These are phyloP conservation scores for Tribolium castaneum DNA, from an alignment of 1,140 invertebrate genomes.

Conservation along the genomic window DNA sequence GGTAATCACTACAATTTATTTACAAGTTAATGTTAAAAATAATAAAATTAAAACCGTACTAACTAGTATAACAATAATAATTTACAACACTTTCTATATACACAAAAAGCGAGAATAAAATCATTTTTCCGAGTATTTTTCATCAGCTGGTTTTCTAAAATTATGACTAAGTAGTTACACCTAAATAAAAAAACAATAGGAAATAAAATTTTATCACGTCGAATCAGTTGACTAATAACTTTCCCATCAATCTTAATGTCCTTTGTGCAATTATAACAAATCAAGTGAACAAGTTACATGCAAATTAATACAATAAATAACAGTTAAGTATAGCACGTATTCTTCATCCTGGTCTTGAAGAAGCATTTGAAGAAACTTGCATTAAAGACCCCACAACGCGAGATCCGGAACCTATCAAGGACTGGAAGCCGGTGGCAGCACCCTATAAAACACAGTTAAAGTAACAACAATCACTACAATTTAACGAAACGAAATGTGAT, in stretches of 20 bases:
- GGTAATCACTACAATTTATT: slow-evolving; percentile 3
- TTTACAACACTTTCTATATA: slow-evolving; percentile 31
- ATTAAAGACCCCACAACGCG: slow-evolving; percentile 47
- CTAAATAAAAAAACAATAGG: slow-evolving; percentile 24
- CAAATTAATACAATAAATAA: slow-evolving; percentile 36
- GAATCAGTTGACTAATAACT: slow-evolving; percentile 31
- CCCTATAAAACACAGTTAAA: slow-evolving; percentile 53
- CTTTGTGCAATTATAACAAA: slow-evolving; percentile 14
- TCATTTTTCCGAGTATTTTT: slow-evolving; percentile 7
- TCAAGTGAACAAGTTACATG: slow-evolving; percentile 27
- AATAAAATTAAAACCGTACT: slow-evolving; percentile 27
- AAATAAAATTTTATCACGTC: slow-evolving; percentile 26
- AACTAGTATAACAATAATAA: slow-evolving; percentile 30
- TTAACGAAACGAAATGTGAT: not conserved
- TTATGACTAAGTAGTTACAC: slow-evolving; percentile 20
- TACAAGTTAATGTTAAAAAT: slow-evolving; percentile 19
- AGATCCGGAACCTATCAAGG: slow-evolving; percentile 57
- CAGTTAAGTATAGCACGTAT: slow-evolving; percentile 32
- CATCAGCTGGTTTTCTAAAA: slow-evolving; percentile 22
- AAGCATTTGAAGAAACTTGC: slow-evolving; percentile 43
- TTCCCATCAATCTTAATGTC: slow-evolving; percentile 22
- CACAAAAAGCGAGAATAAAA: slow-evolving; percentile 24
- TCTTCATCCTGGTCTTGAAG: slow-evolving; percentile 49
- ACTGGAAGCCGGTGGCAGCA: slow-evolving; percentile 57
- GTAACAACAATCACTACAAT: not conserved